Evolutionary conservation across 2,797 vertebrate genomes (phyloP).

Genomic region (Hydrophis major): DNA sequence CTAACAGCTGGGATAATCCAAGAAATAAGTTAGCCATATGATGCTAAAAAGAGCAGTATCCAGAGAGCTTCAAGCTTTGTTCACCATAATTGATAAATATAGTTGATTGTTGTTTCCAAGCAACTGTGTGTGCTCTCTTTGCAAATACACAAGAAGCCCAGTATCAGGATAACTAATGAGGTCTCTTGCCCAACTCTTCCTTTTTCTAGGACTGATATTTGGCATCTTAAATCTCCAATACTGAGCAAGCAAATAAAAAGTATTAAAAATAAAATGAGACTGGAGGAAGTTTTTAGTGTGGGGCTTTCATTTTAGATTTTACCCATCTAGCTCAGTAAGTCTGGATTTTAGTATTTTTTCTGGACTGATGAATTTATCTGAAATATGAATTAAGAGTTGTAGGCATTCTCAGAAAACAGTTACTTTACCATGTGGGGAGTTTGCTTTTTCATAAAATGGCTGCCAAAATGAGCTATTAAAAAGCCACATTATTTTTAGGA

Average conservation of each 20-base stretch:
- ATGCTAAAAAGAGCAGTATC: neutral
- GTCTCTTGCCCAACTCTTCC: neutral
- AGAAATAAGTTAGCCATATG: neutral
- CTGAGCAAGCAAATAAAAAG: neutral
- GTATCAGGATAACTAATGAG: neutral
- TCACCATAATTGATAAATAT: slow-evolving; percentile 1
- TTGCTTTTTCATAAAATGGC: neutral
- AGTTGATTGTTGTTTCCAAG: slow-evolving; percentile 13
- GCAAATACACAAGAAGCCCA: neutral
- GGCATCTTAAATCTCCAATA: neutral
- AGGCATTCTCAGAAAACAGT: neutral
- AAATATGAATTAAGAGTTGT: neutral
- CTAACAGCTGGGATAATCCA: neutral
- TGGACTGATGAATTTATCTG: neutral
- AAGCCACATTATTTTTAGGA: neutral
- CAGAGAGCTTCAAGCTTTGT: neutral
- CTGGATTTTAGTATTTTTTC: neutral
- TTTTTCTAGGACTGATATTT: neutral
- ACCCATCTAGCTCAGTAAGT: neutral
- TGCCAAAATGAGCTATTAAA: neutral
- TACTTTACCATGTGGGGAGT: neutral
- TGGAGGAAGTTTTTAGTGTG: neutral
- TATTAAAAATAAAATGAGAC: neutral
- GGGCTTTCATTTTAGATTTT: neutral
- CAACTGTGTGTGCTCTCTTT: neutral